Evolutionary conservation across 2,888 invertebrate species (phyloP).

Genomic region (Zelleria hepariella): DNA sequence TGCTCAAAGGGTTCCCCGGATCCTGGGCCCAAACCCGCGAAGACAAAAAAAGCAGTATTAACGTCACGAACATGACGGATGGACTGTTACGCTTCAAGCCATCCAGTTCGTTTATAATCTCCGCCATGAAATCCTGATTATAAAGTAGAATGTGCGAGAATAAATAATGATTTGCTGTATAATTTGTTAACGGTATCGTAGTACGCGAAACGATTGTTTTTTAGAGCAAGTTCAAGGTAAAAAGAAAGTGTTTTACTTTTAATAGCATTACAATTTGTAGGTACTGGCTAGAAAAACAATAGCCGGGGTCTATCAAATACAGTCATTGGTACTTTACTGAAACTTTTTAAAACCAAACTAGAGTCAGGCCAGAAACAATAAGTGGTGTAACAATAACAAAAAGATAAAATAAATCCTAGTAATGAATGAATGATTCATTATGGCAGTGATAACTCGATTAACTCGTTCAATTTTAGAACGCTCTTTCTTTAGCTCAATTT

Average conservation of each 20-base stretch:
- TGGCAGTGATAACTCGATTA: too few relatives aligned
- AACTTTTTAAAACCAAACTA: too few relatives aligned
- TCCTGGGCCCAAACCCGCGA: slow-evolving; percentile 41
- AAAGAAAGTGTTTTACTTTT: slow-evolving; percentile 25
- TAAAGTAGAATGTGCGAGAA: slow-evolving; percentile 42
- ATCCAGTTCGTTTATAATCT: slow-evolving; percentile 52
- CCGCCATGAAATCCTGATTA: slow-evolving; percentile 59
- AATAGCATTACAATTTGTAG: background rate
- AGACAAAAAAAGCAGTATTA: slow-evolving; percentile 38
- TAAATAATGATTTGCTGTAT: slow-evolving; percentile 39
- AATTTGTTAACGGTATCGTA: slow-evolving; percentile 42
- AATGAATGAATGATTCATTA: too few relatives aligned
- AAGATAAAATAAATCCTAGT: too few relatives aligned
- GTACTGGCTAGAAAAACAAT: background rate
- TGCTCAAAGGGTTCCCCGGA: slow-evolving; percentile 34
- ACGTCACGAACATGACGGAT: slow-evolving; percentile 48
- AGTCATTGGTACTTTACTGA: too few relatives aligned
- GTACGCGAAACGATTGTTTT: slow-evolving; percentile 32
- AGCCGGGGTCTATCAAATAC: too few relatives aligned
- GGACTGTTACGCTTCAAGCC: slow-evolving; percentile 54
- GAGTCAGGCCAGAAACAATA: too few relatives aligned
- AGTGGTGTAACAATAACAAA: too few relatives aligned
- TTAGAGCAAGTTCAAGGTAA: slow-evolving; percentile 22
- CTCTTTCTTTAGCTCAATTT: too few relatives aligned
- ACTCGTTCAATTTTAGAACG: too few relatives aligned